Conservation (phyloP, 1,140 invertebrate genomes). For the Drosophila triauraria region DNA sequence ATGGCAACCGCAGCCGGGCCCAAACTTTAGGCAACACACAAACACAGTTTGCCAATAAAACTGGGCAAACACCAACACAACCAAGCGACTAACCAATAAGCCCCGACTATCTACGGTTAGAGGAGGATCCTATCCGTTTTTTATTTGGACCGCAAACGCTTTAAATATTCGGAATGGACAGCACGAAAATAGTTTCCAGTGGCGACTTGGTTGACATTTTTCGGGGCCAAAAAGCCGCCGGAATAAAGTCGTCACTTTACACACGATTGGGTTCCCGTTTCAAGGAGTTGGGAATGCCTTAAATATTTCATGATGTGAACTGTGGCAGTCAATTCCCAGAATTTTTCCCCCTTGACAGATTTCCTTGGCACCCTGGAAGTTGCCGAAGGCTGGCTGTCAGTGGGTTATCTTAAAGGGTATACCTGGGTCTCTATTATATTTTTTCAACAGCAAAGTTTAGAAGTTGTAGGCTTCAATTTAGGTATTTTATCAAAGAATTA, state of each 20-base stretch:
- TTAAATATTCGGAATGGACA: constrained; percentile 59
- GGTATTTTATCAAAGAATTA: constrained; percentile 38
- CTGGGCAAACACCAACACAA: constrained; percentile 15
- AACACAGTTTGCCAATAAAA: constrained; percentile 45
- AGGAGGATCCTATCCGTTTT: constrained; percentile 20
- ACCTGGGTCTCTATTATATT: background rate
- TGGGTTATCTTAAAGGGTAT: background rate
- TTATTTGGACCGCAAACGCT: constrained; percentile 43
- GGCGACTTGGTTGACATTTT: constrained; percentile 34
- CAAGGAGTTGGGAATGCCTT: constrained; percentile 39
- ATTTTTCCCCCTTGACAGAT: constrained; percentile 15
- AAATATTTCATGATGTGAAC: constrained; percentile 64
- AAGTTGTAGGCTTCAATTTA: constrained; percentile 29
- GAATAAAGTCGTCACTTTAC: constrained; percentile 60
- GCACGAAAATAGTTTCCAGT: constrained; percentile 25
- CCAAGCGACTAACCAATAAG: constrained; percentile 49
- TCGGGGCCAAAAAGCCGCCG: constrained; percentile 13
- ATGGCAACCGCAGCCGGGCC: constrained; percentile 46
- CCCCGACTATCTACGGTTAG: constrained; percentile 50
- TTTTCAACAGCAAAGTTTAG: background rate
- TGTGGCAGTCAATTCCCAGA: constrained; percentile 43
- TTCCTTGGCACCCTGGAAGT: constrained; percentile 12
- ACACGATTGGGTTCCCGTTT: constrained; percentile 51
- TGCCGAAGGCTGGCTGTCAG: background rate
- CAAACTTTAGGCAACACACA: constrained; percentile 50